Evolutionary conservation across 2,797 vertebrate species (phyloP), one percentile per base, ranked within the genome.

Genomic region (Otus scops): DNA sequence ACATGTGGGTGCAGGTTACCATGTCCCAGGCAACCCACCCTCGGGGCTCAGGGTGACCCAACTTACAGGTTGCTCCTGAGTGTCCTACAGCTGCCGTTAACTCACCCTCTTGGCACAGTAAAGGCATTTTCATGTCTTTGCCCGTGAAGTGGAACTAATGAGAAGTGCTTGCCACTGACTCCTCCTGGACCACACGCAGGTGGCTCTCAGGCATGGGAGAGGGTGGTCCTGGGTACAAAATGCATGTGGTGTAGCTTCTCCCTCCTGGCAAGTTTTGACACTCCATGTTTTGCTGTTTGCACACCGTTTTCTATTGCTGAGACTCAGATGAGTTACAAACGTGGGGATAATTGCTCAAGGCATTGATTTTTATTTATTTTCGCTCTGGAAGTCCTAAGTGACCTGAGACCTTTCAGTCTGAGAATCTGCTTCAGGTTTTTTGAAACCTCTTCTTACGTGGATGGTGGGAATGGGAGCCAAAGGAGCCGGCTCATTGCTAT

Each of bases 351-450:
- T 89, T 91, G 65, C 67, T 91, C 64, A 77, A 83, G 75, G 51
- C 84, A 75, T 50, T 68, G 89, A 71, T 71, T 93, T 78, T 65
- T 90, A 22, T 82, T 87, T 91, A 15, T 81, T 88, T 81, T 90
- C 3, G 2, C 39, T 85, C 77, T 65, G 84, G 32, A 94, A 87
- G 47, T 48, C 51, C 24, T 73, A 7, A 91, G 51, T 74, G 88
- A 67, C 86, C 63, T 0, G n/a, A 85, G 68, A 61, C 56, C 41
- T 76, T 69, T 59, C 60, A 43, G 43, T 50, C 34, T 61, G 75
- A 91, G 57, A 53, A 64, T 69, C 21, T 34, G 18, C 47, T 38
- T 69, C 9, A 3, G 19, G 7, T 47, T 27, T 53, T 69, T 70
- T 53, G 43, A 68, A 75, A 50, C 4, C 3, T 59, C 7, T 64